These are phyloP conservation scores for Ptychoptera albimana DNA, from an alignment of 2,888 invertebrate species.

Conservation along the genomic window DNA sequence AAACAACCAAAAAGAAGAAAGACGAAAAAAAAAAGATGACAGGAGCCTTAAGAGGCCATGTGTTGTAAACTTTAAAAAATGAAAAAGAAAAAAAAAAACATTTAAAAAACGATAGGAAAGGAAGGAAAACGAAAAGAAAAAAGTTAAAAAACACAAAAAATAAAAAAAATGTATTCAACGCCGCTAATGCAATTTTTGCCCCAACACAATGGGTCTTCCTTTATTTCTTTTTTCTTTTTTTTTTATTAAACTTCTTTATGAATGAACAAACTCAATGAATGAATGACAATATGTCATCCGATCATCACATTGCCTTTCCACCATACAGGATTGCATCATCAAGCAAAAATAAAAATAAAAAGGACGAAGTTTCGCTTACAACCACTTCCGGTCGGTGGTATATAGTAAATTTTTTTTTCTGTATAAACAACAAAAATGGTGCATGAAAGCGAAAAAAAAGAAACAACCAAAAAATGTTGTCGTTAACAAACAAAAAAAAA, in stretches of 20 bases:
- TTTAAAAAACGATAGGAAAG: too few relatives aligned
- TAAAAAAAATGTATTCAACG: background rate
- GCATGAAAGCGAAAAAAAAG: background rate
- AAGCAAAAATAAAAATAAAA: background rate
- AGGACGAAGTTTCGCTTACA: background rate
- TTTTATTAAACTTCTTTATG: too few relatives aligned
- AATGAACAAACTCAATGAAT: too few relatives aligned
- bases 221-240: constrained; percentile 8
- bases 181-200: background rate
- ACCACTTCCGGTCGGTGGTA: background rate
- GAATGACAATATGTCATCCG: background rate
- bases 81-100: too few relatives aligned
- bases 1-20: too few relatives aligned
- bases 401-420: background rate
- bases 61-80: too few relatives aligned
- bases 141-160: constrained; percentile 7
- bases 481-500: background rate
- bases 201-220: background rate
- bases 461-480: background rate
- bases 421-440: background rate
- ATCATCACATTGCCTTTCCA: background rate
- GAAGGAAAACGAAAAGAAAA: constrained; percentile 4
- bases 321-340: background rate
- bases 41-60: too few relatives aligned
- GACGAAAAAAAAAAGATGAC: too few relatives aligned